These are phyloP conservation scores for Neopipo cinnamomea DNA, from an alignment of 2,113 vertebrate genomes.

Conservation along the genomic window DNA sequence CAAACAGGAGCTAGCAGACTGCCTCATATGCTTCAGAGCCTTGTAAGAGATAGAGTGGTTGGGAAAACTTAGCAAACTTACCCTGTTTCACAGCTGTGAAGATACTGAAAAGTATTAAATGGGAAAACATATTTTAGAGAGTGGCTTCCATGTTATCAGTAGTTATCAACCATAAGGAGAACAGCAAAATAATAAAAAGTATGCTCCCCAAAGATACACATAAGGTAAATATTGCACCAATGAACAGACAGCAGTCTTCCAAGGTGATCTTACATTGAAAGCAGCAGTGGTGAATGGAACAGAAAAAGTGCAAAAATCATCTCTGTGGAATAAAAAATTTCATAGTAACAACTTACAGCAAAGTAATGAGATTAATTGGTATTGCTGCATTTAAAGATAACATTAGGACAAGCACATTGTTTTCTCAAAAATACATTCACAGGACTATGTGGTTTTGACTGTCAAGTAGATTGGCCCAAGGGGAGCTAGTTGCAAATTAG, in stretches of 20 bases:
- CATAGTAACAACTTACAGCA: background rate
- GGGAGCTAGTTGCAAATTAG: background rate
- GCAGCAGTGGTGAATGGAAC: background rate
- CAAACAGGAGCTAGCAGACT: background rate
- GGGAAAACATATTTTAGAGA: background rate
- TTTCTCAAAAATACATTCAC: background rate
- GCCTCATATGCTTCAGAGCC: background rate
- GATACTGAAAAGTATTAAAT: background rate
- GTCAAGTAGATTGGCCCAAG: background rate
- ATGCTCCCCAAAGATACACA: background rate
- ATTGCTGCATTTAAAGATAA: background rate
- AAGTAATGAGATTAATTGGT: background rate
- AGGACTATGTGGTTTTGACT: background rate
- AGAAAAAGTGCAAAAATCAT: background rate
- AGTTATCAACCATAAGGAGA: background rate
- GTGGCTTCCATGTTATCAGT: background rate
- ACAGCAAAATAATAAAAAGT: background rate
- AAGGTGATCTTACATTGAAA: background rate
- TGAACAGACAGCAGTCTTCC: background rate
- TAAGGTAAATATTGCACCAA: background rate
- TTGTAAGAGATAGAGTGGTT: background rate
- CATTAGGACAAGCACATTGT: background rate
- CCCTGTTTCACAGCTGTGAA: background rate
- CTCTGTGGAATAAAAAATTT: background rate
- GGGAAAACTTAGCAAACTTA: background rate